Percentiles rank a stretch among this genome's conserved stretches.
Evolutionary conservation across 92 coral and sea anemone species (phyloP).

Genomic region (Palythoa caribaeorum): DNA sequence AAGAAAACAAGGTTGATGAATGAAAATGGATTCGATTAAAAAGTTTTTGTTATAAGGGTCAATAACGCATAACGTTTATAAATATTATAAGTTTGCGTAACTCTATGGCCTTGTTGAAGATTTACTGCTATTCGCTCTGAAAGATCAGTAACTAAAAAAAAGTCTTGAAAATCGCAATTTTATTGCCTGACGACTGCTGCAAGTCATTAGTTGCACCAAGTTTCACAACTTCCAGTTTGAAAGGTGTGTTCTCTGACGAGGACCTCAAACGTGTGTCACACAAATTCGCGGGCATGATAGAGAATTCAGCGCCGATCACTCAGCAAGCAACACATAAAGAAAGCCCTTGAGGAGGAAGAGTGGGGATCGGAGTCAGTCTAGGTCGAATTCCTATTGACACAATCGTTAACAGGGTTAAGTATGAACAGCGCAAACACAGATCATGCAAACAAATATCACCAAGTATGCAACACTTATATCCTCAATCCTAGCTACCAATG

Average conservation of each 20-base stretch:
- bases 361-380: constrained; percentile 36
- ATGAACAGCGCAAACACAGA: constrained; percentile 20
- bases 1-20: no score
- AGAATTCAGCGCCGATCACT: background rate
- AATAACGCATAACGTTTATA: background rate
- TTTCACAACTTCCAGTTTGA: constrained; percentile 15
- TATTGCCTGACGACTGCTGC: background rate
- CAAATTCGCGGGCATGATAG: constrained; percentile 12
- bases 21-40: no score
- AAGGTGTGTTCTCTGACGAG: constrained; percentile 9
- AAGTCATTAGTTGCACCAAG: constrained; percentile 12
- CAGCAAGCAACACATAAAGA: constrained; percentile 15
- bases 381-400: constrained; percentile 41
- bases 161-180: background rate
- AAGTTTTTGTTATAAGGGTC: background rate
- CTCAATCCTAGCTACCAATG: background rate
- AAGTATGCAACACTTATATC: background rate
- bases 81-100: background rate
- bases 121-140: background rate
- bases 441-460: background rate
- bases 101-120: background rate
- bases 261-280: constrained; percentile 14
- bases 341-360: constrained; percentile 28
- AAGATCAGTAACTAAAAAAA: background rate
- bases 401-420: constrained; percentile 34